Evolutionary conservation across 2,888 invertebrate genomes (phyloP), one percentile per base, ranked within the genome.

Genomic region (Drosophila phalerata): DNA sequence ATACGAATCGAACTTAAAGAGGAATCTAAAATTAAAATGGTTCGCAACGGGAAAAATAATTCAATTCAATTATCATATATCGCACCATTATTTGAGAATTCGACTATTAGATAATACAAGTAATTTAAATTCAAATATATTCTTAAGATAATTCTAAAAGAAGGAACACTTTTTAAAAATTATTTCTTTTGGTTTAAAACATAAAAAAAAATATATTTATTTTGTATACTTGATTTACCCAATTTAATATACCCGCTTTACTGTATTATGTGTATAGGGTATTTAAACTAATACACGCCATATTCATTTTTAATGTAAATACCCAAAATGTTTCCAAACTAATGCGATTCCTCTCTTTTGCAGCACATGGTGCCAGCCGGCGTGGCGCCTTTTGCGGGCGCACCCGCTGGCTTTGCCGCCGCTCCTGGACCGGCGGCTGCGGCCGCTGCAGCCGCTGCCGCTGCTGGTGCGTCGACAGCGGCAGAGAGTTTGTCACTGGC

Each of bases 311-410:
- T 62, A 37, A 69, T 68, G 56, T 52, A 62, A 53, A 68, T 51
- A 68, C 37, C n/a, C 49, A 53, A 45, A 61, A 37, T 53, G 30
- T 58, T 61, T 71, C 63, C 66, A 55, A 58, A 81, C 82, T 83
- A 87, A 87, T 85, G 88, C 69, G 28, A 30, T n/a, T 47, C 34
- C 45, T 60, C 13, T 77, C 5, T 53, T 9, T 25, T 90, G 8
- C 80, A 92, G 92, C 93, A 92, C 88, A 92, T 92, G 91, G 92
- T 92, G 91, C 92, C 92, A 79, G 91, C 92, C 73, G 91, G 92
- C 73, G 92, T 92, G 79, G 90, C 91, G 83, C 92, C 92, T 63
- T 92, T 90, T 81, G 91, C 91, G 52, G 92, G 92, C 80, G 91
- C 92, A 73, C 92, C 92, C 62, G 82, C 91, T 80, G 92, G 92